A percentile compares a stretch with the other conserved stretches of the same genome.
phyloP scores from a whole-genome alignment of 2,113 vertebrate species.

The Nannobrachium achirus region DNA sequence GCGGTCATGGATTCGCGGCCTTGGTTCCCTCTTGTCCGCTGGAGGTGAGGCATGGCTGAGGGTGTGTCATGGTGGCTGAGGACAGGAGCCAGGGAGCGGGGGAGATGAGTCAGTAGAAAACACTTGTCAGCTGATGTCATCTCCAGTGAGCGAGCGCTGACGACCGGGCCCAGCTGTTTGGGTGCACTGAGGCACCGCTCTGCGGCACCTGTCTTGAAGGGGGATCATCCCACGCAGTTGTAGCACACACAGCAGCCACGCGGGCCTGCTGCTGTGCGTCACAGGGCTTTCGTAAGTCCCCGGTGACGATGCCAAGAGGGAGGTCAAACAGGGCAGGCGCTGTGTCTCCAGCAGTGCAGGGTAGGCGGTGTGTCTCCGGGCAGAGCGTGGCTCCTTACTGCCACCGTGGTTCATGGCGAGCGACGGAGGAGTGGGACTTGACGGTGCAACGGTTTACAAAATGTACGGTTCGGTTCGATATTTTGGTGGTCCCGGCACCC shows the following conservation, averaged over 20 bases:
- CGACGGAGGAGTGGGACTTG: too few relatives aligned
- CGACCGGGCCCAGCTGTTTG: slow-evolving; percentile 72
- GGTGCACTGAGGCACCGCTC: slow-evolving; percentile 58
- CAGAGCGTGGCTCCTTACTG: slow-evolving; percentile 34
- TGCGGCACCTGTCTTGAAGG: slow-evolving; percentile 71
- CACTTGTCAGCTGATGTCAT: slow-evolving; percentile 82
- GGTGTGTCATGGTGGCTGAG: slow-evolving; percentile 22
- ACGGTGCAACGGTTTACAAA: too few relatives aligned
- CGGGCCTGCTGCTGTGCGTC: slow-evolving; percentile 27
- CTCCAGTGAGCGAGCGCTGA: slow-evolving; percentile 59
- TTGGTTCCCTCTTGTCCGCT: not conserved
- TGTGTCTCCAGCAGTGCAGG: too few relatives aligned
- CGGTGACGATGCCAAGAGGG: slow-evolving; percentile 43
- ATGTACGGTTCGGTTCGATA: too few relatives aligned
- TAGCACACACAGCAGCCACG: slow-evolving; percentile 23
- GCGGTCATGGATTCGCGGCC: not conserved
- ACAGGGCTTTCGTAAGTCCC: slow-evolving; percentile 55
- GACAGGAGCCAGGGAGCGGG: slow-evolving; percentile 52
- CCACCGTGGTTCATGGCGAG: slow-evolving; percentile 9
- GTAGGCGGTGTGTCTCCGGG: too few relatives aligned
- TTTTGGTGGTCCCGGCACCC: too few relatives aligned
- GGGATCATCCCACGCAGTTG: slow-evolving; percentile 59
- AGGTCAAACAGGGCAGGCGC: too few relatives aligned
- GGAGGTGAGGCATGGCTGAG: not conserved
- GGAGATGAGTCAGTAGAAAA: slow-evolving; percentile 73